Percentiles rank a stretch among this genome's conserved stretches.
phyloP scores from a whole-genome alignment of 2,888 invertebrate genomes.

The Sialis lutaria region DNA sequence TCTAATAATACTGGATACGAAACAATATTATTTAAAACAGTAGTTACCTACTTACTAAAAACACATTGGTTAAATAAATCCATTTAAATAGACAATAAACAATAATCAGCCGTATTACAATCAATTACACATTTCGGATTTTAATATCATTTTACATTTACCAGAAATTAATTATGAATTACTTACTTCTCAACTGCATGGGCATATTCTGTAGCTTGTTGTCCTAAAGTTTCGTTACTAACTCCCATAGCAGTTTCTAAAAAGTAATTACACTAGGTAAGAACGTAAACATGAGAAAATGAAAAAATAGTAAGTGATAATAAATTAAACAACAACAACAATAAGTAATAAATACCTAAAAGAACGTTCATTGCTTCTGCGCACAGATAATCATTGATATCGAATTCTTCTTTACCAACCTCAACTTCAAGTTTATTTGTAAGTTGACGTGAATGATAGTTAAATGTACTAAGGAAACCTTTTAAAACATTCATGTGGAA shows the following conservation, averaged over 20 bases:
- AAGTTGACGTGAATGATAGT: slow-evolving; percentile 11
- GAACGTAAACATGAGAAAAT: background rate
- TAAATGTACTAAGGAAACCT: slow-evolving; percentile 12
- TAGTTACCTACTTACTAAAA: too few species aligned
- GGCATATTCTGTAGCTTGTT: slow-evolving; percentile 12
- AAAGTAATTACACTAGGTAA: slow-evolving; percentile 1
- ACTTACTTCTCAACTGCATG: slow-evolving; percentile 13
- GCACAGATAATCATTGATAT: slow-evolving; percentile 12
- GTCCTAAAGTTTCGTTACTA: slow-evolving; percentile 14
- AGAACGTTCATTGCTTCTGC: slow-evolving; percentile 12
- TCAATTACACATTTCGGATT: too few species aligned
- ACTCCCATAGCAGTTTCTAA: slow-evolving; percentile 14
- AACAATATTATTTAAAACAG: too few species aligned
- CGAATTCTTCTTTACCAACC: slow-evolving; percentile 12
- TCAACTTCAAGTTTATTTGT: slow-evolving; percentile 9
- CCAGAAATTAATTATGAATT: background rate
- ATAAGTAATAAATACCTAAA: slow-evolving; percentile 10
- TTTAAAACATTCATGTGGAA: slow-evolving; percentile 13
- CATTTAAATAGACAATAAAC: too few species aligned
- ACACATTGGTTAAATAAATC: too few species aligned
- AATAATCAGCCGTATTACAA: too few species aligned
- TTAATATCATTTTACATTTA: too few species aligned
- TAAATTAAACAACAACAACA: background rate
- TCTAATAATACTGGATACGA: too few species aligned
- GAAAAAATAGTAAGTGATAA: background rate